These are phyloP conservation scores for Clarias laeviceps DNA, from an alignment of 2,797 vertebrate species.

Conservation along the genomic window DNA sequence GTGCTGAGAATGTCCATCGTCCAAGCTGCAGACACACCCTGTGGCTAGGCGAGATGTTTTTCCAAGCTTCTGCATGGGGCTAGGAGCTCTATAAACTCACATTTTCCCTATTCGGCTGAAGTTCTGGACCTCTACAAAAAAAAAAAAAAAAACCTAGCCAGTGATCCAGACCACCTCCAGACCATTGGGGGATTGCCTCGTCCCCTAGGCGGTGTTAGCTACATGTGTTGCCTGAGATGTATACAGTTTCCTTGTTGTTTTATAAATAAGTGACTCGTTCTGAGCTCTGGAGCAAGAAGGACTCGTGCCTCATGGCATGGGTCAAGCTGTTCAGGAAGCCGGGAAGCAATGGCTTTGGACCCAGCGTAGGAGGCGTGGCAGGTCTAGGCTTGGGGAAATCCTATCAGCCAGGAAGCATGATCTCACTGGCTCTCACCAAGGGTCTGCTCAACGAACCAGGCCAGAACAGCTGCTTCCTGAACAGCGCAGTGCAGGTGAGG, in stretches of 20 bases:
- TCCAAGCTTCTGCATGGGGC: slow-evolving; percentile 18
- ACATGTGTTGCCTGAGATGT: slow-evolving; percentile 34
- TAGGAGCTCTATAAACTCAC: neutral
- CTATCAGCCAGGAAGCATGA: slow-evolving; percentile 94
- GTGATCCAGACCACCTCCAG: slow-evolving; percentile 19
- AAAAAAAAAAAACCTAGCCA: neutral
- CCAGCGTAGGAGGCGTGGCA: slow-evolving; percentile 64
- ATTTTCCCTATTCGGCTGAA: slow-evolving; percentile 17
- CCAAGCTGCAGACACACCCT: slow-evolving; percentile 35
- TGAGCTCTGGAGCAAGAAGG: slow-evolving; percentile 43
- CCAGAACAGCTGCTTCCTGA: slow-evolving; percentile 98
- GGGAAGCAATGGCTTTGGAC: slow-evolving; percentile 70
- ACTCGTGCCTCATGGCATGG: slow-evolving; percentile 89
- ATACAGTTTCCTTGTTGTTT: slow-evolving; percentile 2
- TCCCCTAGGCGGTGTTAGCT: neutral
- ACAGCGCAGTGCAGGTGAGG: slow-evolving; percentile 96
- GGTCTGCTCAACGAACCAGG: slow-evolving; percentile 94
- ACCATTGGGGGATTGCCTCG: neutral
- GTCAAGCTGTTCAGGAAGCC: slow-evolving; percentile 92
- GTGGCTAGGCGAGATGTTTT: slow-evolving; percentile 45
- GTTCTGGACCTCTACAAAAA: slow-evolving; percentile 22
- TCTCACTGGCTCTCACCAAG: slow-evolving; percentile 93
- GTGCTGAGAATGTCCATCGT: slow-evolving; percentile 9
- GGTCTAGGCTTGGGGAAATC: slow-evolving; percentile 86
- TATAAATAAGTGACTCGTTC: slow-evolving; percentile 53